Conservation (phyloP, 2,888 invertebrate species). For the Toxonevra muliebris region DNA sequence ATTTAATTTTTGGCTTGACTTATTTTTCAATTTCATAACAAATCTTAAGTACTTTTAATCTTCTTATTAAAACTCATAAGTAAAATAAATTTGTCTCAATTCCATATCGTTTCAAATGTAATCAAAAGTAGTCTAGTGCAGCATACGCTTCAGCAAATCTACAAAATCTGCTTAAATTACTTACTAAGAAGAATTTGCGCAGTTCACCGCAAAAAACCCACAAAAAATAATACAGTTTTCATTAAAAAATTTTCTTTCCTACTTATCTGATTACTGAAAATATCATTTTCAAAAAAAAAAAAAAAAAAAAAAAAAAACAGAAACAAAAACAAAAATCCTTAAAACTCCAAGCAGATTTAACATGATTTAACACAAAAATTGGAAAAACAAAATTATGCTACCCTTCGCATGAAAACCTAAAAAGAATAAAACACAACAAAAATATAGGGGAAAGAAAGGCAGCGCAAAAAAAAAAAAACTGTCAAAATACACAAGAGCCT, state of each 20-base stretch:
- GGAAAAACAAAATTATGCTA: constrained; percentile 2
- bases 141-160: not conserved
- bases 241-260: not conserved
- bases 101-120: too few species aligned
- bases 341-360: not conserved
- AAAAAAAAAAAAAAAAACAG: not conserved
- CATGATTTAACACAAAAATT: constrained; percentile 6
- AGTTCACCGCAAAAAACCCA: not conserved
- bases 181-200: not conserved
- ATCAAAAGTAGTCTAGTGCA: not conserved
- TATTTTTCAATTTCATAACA: too few species aligned
- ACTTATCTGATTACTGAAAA: constrained; percentile 10
- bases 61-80: too few species aligned
- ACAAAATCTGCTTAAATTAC: not conserved
- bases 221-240: not conserved
- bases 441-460: not conserved
- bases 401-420: not conserved
- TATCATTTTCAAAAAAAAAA: constrained; percentile 5
- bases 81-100: too few species aligned
- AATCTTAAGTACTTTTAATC: too few species aligned
- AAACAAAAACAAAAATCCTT: not conserved
- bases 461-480: not conserved
- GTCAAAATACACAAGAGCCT: constrained; percentile 6
- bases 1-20: too few species aligned
- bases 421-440: not conserved